phyloP scores from a whole-genome alignment of 23 tunicate species.

The Diplosoma virens region DNA sequence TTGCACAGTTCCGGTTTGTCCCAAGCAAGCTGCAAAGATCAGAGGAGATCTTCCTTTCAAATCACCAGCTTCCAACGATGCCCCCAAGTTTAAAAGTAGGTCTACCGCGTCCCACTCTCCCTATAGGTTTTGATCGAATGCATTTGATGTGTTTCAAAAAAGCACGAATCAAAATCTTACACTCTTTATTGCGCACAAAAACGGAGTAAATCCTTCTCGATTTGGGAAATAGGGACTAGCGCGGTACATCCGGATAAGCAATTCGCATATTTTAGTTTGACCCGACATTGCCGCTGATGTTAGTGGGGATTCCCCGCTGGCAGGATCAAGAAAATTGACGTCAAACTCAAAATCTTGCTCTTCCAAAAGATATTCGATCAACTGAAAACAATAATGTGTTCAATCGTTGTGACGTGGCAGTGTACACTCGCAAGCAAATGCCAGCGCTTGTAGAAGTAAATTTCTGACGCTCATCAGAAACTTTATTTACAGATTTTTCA shows the following conservation, averaged over 20 bases:
- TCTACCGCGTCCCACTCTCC: slow-evolving; percentile 86
- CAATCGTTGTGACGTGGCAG: too few species aligned
- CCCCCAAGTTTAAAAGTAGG: slow-evolving; percentile 56
- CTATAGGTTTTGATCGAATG: too few species aligned
- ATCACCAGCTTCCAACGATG: slow-evolving; percentile 60
- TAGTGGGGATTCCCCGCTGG: slow-evolving; percentile 81
- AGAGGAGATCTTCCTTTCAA: slow-evolving; percentile 65
- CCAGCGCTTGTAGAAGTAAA: too few species aligned
- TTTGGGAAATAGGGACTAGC: slow-evolving; percentile 60
- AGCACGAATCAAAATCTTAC: too few species aligned
- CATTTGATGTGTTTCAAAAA: too few species aligned
- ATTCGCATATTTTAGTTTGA: slow-evolving; percentile 55
- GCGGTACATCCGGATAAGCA: slow-evolving; percentile 38
- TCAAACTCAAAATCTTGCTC: slow-evolving; percentile 58
- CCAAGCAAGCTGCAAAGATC: slow-evolving; percentile 76
- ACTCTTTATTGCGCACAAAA: slow-evolving; percentile 78
- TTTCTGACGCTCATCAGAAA: too few species aligned
- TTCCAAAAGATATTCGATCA: slow-evolving; percentile 63
- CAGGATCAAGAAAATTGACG: slow-evolving; percentile 60
- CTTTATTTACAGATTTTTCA: too few species aligned
- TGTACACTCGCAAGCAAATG: too few species aligned
- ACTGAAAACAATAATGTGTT: slow-evolving; percentile 33
- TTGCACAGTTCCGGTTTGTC: slow-evolving; percentile 60
- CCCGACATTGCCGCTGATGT: slow-evolving; percentile 88
- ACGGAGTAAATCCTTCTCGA: slow-evolving; percentile 63